Conservation (phyloP, 2,888 invertebrate species). For the Aphidoletes aphidimyza region DNA sequence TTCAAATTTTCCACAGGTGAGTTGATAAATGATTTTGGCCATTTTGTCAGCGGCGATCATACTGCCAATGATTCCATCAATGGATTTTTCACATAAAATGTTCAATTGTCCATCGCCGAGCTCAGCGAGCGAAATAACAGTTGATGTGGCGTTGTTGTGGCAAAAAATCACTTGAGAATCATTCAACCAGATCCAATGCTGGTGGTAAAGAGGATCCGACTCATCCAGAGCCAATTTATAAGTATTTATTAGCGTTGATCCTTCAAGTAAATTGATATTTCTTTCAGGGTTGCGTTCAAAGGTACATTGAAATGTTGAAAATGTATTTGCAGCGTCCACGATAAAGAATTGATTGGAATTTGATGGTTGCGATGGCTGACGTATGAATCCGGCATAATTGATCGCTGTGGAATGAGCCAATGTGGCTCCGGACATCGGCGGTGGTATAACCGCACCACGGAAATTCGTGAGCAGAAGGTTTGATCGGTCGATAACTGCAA, state of each 20-base stretch:
- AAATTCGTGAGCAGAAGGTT: conserved; percentile 79
- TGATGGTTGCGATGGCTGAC: conserved; percentile 59
- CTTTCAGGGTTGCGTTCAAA: neutral
- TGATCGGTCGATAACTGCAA: conserved; percentile 81
- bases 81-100: neutral
- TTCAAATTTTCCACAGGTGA: conserved; percentile 39
- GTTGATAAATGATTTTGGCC: conserved; percentile 26
- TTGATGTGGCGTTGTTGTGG: neutral
- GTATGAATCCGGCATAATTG: conserved; percentile 72
- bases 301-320: conserved; percentile 59
- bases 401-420: conserved; percentile 70
- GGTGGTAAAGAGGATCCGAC: conserved; percentile 64
- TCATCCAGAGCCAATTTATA: conserved; percentile 60
- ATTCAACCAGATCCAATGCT: conserved; percentile 71
- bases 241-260: neutral
- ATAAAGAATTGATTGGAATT: conserved; percentile 67
- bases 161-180: conserved; percentile 66
- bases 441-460: conserved; percentile 79
- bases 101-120: neutral
- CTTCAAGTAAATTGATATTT: conserved; percentile 55
- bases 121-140: neutral
- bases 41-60: neutral
- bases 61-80: conserved; percentile 7
- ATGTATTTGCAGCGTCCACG: conserved; percentile 57
- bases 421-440: conserved; percentile 79